phyloP scores from a whole-genome alignment of 2,888 invertebrate genomes.

The Lasioglossum pauxillum region DNA sequence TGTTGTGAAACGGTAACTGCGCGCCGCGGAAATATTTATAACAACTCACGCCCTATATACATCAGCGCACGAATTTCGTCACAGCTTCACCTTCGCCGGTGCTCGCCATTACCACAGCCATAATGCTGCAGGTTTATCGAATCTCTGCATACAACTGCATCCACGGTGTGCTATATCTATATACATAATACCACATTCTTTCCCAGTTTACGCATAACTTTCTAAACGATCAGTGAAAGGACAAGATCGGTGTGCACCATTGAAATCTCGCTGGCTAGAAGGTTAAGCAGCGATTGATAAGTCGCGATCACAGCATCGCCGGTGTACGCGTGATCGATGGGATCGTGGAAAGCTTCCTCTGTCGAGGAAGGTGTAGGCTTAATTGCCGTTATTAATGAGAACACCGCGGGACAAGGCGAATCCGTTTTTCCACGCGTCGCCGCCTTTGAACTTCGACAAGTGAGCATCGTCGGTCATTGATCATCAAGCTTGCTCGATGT shows the following conservation, averaged over 20 bases:
- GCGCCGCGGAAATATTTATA: background rate
- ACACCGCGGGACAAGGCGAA: background rate
- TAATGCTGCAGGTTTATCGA: conserved; percentile 35
- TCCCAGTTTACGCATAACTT: conserved; percentile 60
- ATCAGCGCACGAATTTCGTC: conserved; percentile 27
- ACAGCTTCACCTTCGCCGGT: conserved; percentile 32
- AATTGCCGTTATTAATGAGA: conserved; percentile 71
- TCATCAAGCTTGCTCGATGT: conserved; percentile 8
- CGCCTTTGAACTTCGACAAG: conserved; percentile 16
- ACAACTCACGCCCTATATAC: conserved; percentile 2
- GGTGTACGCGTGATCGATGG: background rate
- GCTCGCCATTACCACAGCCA: conserved; percentile 19
- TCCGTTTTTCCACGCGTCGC: background rate
- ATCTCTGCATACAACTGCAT: conserved; percentile 30
- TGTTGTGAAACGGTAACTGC: background rate
- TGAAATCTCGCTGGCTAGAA: conserved; percentile 42
- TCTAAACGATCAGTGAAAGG: conserved; percentile 61
- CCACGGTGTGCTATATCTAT: conserved; percentile 40
- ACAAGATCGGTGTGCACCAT: conserved; percentile 50
- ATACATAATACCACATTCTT: conserved; percentile 58
- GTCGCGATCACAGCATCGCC: conserved; percentile 2
- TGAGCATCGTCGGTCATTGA: conserved; percentile 21
- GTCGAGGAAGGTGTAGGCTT: conserved; percentile 56
- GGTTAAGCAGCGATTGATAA: conserved; percentile 48
- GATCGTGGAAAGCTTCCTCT: conserved; percentile 24